Evolutionary conservation across 2,113 vertebrate genomes (phyloP).

Genomic region (Abramis brama): DNA sequence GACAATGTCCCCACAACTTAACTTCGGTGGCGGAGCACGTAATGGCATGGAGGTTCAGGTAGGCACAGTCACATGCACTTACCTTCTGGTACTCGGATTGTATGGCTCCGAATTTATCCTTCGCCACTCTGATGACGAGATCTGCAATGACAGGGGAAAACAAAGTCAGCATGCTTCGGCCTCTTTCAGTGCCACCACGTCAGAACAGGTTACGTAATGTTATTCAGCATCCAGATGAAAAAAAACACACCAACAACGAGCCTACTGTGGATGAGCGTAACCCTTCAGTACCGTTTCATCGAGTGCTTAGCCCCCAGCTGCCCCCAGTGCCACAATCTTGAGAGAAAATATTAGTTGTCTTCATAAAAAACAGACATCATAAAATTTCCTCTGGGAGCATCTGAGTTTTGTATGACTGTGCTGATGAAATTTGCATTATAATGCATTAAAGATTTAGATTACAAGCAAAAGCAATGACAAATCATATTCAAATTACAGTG

Average conservation of each 20-base stretch:
- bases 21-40: neutral
- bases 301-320: neutral
- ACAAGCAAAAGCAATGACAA: neutral
- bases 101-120: slow-evolving; percentile 81
- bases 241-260: slow-evolving; percentile 17
- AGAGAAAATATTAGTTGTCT: neutral
- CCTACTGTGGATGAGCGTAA: neutral
- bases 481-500: neutral
- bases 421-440: neutral
- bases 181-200: slow-evolving; percentile 2
- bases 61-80: slow-evolving; percentile 62
- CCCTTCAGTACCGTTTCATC: neutral
- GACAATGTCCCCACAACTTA: slow-evolving; percentile 1
- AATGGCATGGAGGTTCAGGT: slow-evolving; percentile 5
- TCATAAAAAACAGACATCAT: slow-evolving; percentile 7
- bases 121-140: slow-evolving; percentile 82
- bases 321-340: neutral
- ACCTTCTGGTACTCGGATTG: slow-evolving; percentile 88
- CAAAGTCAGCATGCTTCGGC: slow-evolving; percentile 49
- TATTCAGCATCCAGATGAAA: neutral
- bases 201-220: slow-evolving; percentile 34
- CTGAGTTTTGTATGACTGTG: neutral
- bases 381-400: neutral
- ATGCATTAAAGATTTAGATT: neutral
- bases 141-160: slow-evolving; percentile 78